A percentile compares a stretch with the other conserved stretches of the same genome.
phyloP scores from a whole-genome alignment of 2,888 invertebrate species.

The Galerucella calmariensis region DNA sequence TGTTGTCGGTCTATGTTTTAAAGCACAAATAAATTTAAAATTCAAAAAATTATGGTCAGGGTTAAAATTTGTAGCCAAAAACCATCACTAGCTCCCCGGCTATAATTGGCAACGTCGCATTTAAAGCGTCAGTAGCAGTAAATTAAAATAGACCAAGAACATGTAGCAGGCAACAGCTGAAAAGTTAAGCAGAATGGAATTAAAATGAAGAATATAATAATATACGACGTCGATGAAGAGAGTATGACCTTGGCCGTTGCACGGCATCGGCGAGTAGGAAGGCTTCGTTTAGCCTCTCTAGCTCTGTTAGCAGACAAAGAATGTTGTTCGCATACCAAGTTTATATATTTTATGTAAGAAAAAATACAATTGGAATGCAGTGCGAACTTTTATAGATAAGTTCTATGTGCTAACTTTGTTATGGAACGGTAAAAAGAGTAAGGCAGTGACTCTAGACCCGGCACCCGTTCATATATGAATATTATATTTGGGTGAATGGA shows the following conservation, averaged over 20 bases:
- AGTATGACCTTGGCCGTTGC: conserved; percentile 20
- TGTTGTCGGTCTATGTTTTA: too few species aligned
- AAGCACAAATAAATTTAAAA: too few species aligned
- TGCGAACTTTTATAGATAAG: conserved; percentile 6
- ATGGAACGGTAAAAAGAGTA: background rate
- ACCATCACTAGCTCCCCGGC: too few species aligned
- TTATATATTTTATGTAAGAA: background rate
- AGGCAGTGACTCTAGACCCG: too few species aligned
- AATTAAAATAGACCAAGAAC: conserved; percentile 15
- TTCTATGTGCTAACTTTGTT: background rate
- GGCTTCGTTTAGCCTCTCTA: background rate
- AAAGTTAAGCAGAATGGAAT: conserved; percentile 6
- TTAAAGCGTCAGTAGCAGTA: background rate
- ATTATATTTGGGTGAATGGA: too few species aligned
- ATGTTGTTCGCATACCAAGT: conserved; percentile 21
- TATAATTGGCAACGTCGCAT: conserved; percentile 10
- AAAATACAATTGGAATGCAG: background rate
- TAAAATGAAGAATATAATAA: background rate
- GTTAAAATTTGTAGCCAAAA: too few species aligned
- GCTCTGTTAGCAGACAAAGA: conserved; percentile 10
- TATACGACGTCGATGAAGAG: conserved; percentile 14
- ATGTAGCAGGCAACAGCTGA: conserved; percentile 15
- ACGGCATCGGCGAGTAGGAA: conserved; percentile 11
- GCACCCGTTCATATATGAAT: too few species aligned
- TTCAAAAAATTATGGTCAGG: too few species aligned